These are phyloP conservation scores for Oceanites oceanicus DNA, from an alignment of 2,113 vertebrate genomes.

Conservation along the genomic window DNA sequence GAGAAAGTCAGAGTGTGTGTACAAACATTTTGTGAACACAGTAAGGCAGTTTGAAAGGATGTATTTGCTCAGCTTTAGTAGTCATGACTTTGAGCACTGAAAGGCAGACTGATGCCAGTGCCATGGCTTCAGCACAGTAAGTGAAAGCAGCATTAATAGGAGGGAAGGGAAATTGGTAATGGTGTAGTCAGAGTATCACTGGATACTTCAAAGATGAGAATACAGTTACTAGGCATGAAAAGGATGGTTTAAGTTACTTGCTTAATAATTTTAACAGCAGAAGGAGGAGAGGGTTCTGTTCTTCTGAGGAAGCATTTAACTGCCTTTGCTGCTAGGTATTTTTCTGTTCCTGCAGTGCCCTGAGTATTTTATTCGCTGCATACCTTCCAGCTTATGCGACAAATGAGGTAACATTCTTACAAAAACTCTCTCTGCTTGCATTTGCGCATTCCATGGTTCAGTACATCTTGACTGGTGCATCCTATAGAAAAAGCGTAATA, in stretches of 20 bases:
- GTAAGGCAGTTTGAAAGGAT: not conserved
- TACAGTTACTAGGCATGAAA: not conserved
- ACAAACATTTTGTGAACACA: not conserved
- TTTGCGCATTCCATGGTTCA: fast-evolving
- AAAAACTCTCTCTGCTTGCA: not conserved
- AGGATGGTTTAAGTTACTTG: not conserved
- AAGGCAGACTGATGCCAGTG: not conserved
- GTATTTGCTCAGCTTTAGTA: not conserved
- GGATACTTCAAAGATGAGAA: not conserved
- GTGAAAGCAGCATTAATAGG: not conserved
- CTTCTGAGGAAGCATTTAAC: not conserved
- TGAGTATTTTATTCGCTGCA: not conserved
- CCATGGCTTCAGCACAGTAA: not conserved
- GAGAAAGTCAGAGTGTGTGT: not conserved
- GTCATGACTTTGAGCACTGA: not conserved
- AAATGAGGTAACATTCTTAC: not conserved
- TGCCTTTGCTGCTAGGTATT: not conserved
- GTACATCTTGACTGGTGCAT: not conserved
- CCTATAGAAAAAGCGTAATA: not conserved
- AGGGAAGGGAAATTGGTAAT: not conserved
- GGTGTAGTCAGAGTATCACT: not conserved
- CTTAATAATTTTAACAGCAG: not conserved
- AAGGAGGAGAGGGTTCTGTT: not conserved
- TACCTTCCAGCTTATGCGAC: not conserved
- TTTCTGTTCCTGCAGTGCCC: not conserved